Evolutionary conservation across 2,113 vertebrate species (phyloP), one percentile per base, ranked within the genome.

Genomic region (Hypanus sabinus): DNA sequence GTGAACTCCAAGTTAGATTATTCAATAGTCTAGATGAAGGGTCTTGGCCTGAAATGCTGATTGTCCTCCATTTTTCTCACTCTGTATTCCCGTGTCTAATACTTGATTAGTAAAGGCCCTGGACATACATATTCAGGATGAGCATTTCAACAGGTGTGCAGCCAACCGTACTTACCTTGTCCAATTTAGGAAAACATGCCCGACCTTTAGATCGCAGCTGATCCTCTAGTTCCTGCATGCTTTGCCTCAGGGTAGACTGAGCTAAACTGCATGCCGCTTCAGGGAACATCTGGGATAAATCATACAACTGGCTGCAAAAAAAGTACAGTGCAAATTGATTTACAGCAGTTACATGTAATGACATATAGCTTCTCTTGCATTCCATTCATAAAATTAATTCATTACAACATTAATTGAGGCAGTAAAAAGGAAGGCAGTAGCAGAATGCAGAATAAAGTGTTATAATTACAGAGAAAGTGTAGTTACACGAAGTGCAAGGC

Each of bases 211-310:
- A 96, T 96, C 98, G 98, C 27, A 98, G 30, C 20, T 46, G 94
- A 95, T 97, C 97, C 94, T 97, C 97, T 97, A 98, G 96, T 93
- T 96, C 97, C 0, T 98, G 98, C 57, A 96, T 97, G 57, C 96
- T 96, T 0, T 99, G 98, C 94, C 95, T 95, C 3, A 99, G 96
- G 68, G 97, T 95, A 30, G 96, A 96, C 94, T 96, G 97, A 94
- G 99, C 36, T 12, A 96, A 95, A 33, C 96, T 95, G 94, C 97
- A 97, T 4, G 98, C 97, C 0, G 96, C 95, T 5, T 97, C 97
- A 6, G 98, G 98, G 95, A 98, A 99, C 96, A 98, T 96, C 96
- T 99, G 98, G 95, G 98, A 98, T 76, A 99, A 96, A 36, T 94
- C 94, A 94, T 98, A 98, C 90, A 99, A 85, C 88, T 97, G 97